A percentile compares a stretch with the other conserved stretches of the same genome.
Evolutionary conservation across 2,888 invertebrate species (phyloP).

Genomic region (Odontomyia ornata): DNA sequence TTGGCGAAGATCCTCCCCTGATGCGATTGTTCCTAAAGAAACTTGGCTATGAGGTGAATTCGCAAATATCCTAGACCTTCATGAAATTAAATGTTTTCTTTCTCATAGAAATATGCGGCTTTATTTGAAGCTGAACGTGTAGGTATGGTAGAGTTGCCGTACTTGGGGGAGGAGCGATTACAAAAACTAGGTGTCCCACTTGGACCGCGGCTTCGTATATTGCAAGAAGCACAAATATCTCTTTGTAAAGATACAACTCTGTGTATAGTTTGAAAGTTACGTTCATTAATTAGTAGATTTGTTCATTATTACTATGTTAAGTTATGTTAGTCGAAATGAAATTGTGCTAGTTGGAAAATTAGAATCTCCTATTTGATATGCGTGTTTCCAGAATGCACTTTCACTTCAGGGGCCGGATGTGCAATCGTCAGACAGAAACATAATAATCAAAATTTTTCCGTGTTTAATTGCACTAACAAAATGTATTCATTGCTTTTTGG

Average conservation of each 20-base stretch:
- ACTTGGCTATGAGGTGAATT: constrained; percentile 93
- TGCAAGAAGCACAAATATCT: constrained; percentile 82
- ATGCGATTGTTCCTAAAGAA: constrained; percentile 88
- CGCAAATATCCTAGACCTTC: constrained; percentile 45
- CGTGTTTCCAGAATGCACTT: constrained; percentile 45
- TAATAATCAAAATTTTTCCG: constrained; percentile 15
- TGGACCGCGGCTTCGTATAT: constrained; percentile 85
- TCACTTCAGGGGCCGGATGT: constrained; percentile 49
- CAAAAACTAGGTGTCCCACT: constrained; percentile 90
- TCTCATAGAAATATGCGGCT: constrained; percentile 80
- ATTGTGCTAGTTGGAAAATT: constrained; percentile 19
- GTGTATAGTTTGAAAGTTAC: constrained; percentile 67
- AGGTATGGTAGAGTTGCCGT: constrained; percentile 90
- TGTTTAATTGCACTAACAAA: too few relatives aligned
- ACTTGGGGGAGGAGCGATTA: constrained; percentile 86
- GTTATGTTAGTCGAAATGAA: constrained; percentile 10
- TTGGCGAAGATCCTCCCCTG: constrained; percentile 91
- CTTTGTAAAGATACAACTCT: constrained; percentile 70
- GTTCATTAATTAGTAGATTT: too few relatives aligned
- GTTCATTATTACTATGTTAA: too few relatives aligned
- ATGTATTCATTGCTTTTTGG: too few relatives aligned
- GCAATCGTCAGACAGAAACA: constrained; percentile 45
- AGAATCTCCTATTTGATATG: constrained; percentile 21
- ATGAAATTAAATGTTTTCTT: not conserved
- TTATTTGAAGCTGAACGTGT: constrained; percentile 86